Base-by-base conservation (phyloP, 2,888 invertebrate genomes). In the Lissonota sp. region DNA sequence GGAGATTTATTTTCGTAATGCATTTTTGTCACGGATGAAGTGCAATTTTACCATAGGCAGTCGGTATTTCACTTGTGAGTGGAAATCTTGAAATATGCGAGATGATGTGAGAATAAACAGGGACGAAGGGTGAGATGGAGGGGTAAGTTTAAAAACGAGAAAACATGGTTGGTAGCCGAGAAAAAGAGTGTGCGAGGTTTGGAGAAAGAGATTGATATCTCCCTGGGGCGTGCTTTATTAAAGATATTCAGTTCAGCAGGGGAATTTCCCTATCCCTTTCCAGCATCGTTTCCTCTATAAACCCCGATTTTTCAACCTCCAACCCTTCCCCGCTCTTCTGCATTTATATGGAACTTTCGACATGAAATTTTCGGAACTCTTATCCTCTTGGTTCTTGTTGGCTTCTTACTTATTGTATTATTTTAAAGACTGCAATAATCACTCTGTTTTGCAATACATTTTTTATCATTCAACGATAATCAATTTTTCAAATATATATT, bases 171-270 rank as follows among this genome's bases (percentile, higher is more conserved):
- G 7, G 26, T 26, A 26, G 8, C 40, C 51, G 53, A 37, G 37
- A 42, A 70, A 44, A 62, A 44, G 44, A 42, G 12, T 4, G 42
- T 40, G 12, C 7, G 40, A 8, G 44, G 16, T 53, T 53, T 53
- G 4, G 39, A 16, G 57, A 62, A 53, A 14, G 64, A 64, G 58
- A 57, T n/a, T 14, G 53, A 71, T 53, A 37, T 57, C 26, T 51
- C 44, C 51, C 44, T 37, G 40, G 70, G 63, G 69, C 60, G 26
- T 26, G 26, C 76, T 80, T 81, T 85, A 85, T 85, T 86, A 83
- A 83, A 85, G 82, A 85, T 85, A 85, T 87, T 87, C 83, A 85
- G 84, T 85, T 86, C 71, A 66, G 64, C 58, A 12, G 10, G 44
- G 51, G 66, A 42, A 71, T 55, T 58, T 51, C 53, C 44, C 46